Conservation (phyloP, 92 coral and sea anemone genomes). For the Paramuricea clavata region DNA sequence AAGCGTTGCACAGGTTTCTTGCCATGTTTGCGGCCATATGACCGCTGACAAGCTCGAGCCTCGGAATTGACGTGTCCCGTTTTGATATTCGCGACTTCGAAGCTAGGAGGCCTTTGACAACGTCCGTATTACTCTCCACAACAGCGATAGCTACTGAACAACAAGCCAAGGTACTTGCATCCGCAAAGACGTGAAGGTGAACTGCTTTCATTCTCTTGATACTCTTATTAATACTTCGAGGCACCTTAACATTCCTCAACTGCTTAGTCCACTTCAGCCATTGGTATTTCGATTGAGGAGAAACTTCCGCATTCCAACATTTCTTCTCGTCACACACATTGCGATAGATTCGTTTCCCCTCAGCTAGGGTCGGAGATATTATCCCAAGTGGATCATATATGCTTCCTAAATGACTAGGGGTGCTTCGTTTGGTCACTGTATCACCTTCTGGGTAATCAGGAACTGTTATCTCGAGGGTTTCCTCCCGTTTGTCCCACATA, state of each 20-base stretch:
- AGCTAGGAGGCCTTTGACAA: conserved; percentile 69
- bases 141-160: too few relatives aligned
- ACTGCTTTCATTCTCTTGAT: conserved; percentile 46
- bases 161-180: conserved; percentile 75
- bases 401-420: conserved; percentile 64
- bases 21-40: too few relatives aligned
- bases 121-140: conserved; percentile 57
- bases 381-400: too few relatives aligned
- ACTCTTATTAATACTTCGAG: too few relatives aligned
- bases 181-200: conserved; percentile 74
- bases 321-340: conserved; percentile 64
- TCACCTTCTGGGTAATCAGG: too few relatives aligned
- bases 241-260: conserved; percentile 62
- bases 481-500: too few relatives aligned
- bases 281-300: too few relatives aligned
- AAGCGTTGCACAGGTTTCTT: too few relatives aligned
- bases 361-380: conserved; percentile 64
- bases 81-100: conserved; percentile 80
- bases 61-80: too few relatives aligned
- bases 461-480: too few relatives aligned
- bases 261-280: conserved; percentile 70
- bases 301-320: conserved; percentile 64
- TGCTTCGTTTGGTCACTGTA: conserved; percentile 60
- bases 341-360: conserved; percentile 71
- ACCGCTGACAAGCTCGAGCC: too few relatives aligned